Conservation (phyloP, 2,888 invertebrate species). For the Lycocerus yunnanus region DNA sequence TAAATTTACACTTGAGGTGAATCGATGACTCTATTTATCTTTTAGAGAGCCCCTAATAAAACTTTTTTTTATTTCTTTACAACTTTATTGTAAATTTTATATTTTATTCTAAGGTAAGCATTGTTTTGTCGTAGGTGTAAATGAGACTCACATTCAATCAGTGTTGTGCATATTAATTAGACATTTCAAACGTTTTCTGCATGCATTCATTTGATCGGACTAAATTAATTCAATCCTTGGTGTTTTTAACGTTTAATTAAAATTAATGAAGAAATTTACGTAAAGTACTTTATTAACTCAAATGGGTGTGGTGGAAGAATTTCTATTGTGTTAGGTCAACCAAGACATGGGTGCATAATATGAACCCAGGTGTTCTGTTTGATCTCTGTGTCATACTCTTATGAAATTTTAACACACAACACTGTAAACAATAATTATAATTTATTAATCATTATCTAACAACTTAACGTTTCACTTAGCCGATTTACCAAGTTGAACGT, state of each 20-base stretch:
- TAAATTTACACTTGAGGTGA: slow-evolving; percentile 42
- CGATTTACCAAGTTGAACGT: not conserved
- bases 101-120: slow-evolving; percentile 33
- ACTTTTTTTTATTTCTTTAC: slow-evolving; percentile 34
- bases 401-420: not conserved
- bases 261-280: slow-evolving; percentile 33
- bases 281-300: slow-evolving; percentile 31
- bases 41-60: slow-evolving; percentile 25
- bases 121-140: slow-evolving; percentile 36
- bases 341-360: slow-evolving; percentile 31
- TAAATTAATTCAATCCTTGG: slow-evolving; percentile 11
- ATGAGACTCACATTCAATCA: slow-evolving; percentile 27
- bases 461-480: not conserved
- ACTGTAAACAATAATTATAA: not conserved
- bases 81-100: slow-evolving; percentile 40
- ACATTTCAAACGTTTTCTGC: slow-evolving; percentile 6
- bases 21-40: slow-evolving; percentile 40
- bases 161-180: slow-evolving; percentile 36
- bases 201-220: slow-evolving; percentile 4
- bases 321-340: slow-evolving; percentile 41
- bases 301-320: slow-evolving; percentile 38
- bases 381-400: slow-evolving; percentile 24
- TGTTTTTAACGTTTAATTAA: slow-evolving; percentile 19
- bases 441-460: not conserved
- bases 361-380: slow-evolving; percentile 30